Base-by-base conservation (phyloP, 2,113 vertebrate genomes). In the Tupaia chinensis region DNA sequence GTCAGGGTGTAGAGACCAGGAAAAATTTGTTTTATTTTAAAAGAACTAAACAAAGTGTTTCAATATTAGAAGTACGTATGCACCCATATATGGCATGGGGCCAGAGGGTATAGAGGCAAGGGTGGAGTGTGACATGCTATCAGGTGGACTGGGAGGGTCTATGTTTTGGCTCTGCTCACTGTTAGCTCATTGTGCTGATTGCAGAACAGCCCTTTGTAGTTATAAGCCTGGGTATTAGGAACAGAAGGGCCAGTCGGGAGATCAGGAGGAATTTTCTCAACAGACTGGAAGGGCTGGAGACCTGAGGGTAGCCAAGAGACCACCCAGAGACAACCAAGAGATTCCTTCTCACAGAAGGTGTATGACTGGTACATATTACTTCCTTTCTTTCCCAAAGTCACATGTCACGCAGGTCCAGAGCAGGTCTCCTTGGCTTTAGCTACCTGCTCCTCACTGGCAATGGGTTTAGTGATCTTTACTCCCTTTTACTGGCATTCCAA, bases 361-460 rank as follows among this genome's bases (percentile, higher is more conserved):
- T 19, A 1, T 56, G 16, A n/a, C 29, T 32, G 16, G 6, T 32
- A 27, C 7, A 13, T n/a, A 1, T 3, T 12, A 2, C n/a, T 70
- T 63, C 17, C n/a, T 81, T 29, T 65, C 61, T 34, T 89, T 69
- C 22, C 27, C 0, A 0, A 81, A 34, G 20, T 29, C 82, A 11
- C 12, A 1, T 7, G 4, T 4, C 56, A 56, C 8, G 7, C 0
- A 6, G 53, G 54, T 25, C 34, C 23, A 3, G 1, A 10, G 25
- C 27, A 23, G 16, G 44, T 44, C 44, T 44, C 44, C 44, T 44
- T 44, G 44, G 44, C 44, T 44, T 44, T 44, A 44, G 3, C 44
- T 44, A 44, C 44, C 44, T 44, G 44, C 44, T 44, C 44, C 4
- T 44, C 23, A 54, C 14, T 4, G 7, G 63, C 22, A 11, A 63